Evolutionary conservation across 1,140 invertebrate species (phyloP).

Genomic region (Panagrolaimus sp.): DNA sequence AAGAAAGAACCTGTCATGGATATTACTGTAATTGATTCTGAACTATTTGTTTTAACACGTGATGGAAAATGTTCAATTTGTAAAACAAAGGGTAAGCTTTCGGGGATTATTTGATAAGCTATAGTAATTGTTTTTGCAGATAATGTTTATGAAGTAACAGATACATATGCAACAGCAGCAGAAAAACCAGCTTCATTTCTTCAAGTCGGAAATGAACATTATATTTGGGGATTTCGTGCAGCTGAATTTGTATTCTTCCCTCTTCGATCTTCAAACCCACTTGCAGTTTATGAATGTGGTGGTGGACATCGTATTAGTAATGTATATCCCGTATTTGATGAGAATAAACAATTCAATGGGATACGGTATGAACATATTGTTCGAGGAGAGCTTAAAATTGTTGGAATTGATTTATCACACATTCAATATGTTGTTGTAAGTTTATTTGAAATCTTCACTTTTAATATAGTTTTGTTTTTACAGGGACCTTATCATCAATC

Average conservation of each 20-base stretch:
- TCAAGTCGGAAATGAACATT: background rate
- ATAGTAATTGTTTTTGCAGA: background rate
- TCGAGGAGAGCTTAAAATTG: background rate
- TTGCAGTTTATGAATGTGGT: conserved; percentile 3
- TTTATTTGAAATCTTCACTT: no score
- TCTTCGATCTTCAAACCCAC: background rate
- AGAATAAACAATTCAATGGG: background rate
- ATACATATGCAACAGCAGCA: background rate
- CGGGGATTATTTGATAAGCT: background rate
- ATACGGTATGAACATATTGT: background rate
- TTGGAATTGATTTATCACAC: background rate
- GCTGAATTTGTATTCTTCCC: background rate
- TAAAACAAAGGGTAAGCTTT: background rate
- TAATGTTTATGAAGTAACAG: background rate
- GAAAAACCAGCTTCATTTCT: background rate
- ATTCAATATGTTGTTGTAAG: background rate
- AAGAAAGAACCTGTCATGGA: background rate
- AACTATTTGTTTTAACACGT: background rate
- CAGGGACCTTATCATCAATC: background rate
- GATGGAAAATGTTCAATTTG: background rate
- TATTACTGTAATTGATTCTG: background rate
- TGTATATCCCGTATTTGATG: conserved; percentile 3
- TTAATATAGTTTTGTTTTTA: no score
- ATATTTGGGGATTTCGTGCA: conserved; percentile 5
- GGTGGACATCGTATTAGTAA: conserved; percentile 1